These are phyloP conservation scores for Hucho hucho DNA, from an alignment of 2,113 vertebrate genomes.

Conservation along the genomic window DNA sequence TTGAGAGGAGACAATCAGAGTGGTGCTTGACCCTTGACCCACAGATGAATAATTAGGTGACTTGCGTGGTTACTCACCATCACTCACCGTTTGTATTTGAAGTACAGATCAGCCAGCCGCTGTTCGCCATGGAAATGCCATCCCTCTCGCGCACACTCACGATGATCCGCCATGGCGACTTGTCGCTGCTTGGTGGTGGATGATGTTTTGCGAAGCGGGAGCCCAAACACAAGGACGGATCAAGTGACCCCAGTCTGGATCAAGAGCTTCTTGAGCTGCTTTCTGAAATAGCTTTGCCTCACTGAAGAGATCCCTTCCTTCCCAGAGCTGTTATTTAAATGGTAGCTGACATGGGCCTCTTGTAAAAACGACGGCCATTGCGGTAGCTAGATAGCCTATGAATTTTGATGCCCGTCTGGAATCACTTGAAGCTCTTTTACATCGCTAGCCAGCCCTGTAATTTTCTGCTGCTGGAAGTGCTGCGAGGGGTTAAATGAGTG, in stretches of 20 bases:
- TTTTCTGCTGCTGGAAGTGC: conserved; percentile 21
- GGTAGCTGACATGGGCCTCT: conserved; percentile 1
- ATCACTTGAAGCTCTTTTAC: conserved; percentile 11
- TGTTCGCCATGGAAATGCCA: not conserved
- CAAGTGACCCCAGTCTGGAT: no score
- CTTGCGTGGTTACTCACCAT: conserved; percentile 1
- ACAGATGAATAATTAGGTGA: not conserved
- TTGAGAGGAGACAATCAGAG: no score
- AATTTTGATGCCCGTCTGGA: not conserved
- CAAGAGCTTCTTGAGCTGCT: conserved; percentile 15
- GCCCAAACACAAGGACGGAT: conserved; percentile 3
- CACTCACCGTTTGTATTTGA: conserved; percentile 23
- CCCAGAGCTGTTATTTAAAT: conserved; percentile 6
- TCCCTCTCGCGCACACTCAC: conserved; percentile 2
- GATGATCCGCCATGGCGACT: conserved; percentile 12
- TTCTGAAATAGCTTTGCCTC: not conserved
- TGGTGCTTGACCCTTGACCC: not conserved
- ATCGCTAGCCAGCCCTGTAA: not conserved
- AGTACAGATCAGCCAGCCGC: conserved; percentile 36
- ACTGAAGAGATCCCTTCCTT: not conserved
- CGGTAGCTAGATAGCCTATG: no score
- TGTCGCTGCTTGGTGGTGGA: conserved; percentile 20
- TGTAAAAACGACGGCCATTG: not conserved
- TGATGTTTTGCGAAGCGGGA: conserved; percentile 12
- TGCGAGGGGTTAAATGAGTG: conserved; percentile 35